phyloP scores from a whole-genome alignment of 1,140 invertebrate genomes.

The Eupristina koningsbergeri region DNA sequence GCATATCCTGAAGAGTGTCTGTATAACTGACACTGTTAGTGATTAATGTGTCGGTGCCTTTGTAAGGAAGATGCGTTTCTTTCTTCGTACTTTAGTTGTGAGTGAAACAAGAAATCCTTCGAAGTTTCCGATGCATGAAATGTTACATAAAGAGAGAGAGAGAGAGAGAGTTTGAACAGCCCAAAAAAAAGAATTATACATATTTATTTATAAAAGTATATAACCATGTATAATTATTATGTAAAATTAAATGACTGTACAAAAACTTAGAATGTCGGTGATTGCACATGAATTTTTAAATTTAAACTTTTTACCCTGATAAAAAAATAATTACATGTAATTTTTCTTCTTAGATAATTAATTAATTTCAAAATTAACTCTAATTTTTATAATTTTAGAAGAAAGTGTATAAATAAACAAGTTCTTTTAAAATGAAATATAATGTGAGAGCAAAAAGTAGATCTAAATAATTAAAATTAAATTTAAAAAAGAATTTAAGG shows the following conservation, averaged over 20 bases:
- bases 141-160: constrained; percentile 6
- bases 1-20: constrained; percentile 40
- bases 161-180: constrained; percentile 34
- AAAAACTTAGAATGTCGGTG: constrained; percentile 21
- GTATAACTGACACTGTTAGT: constrained; percentile 31
- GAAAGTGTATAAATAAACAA: constrained; percentile 15
- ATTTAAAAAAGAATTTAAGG: constrained; percentile 49
- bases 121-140: constrained; percentile 36
- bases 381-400: constrained; percentile 37
- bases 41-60: constrained; percentile 38
- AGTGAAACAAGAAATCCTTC: constrained; percentile 40
- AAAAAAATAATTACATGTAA: constrained; percentile 34
- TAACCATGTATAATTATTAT: constrained; percentile 34
- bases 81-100: constrained; percentile 38
- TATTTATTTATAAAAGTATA: constrained; percentile 23
- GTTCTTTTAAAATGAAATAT: constrained; percentile 45
- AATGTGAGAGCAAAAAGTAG: constrained; percentile 44
- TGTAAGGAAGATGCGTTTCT: constrained; percentile 41
- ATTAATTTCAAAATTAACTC: too few species aligned
- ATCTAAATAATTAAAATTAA: constrained; percentile 47
- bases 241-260: constrained; percentile 22
- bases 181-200: constrained; percentile 43
- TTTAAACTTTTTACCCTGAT: neutral
- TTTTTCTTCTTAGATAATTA: constrained; percentile 39
- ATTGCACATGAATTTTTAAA: constrained; percentile 27